Evolutionary conservation across 2,113 vertebrate genomes (phyloP).

Genomic region (Origma solitaria): DNA sequence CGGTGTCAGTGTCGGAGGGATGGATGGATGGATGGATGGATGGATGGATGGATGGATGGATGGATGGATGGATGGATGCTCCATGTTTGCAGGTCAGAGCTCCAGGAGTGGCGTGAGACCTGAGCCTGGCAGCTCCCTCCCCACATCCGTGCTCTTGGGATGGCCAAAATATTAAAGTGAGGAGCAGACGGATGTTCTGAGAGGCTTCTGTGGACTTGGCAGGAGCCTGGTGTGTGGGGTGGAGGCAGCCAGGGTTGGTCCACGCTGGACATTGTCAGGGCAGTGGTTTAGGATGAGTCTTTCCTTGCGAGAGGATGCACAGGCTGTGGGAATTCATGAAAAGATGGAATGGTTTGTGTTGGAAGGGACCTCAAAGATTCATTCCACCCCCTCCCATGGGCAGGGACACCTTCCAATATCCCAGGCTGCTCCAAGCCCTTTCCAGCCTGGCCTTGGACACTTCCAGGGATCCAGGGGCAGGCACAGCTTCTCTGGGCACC

Average conservation of each 20-base stretch:
- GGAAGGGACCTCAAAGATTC: background rate
- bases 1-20: fast-evolving
- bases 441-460: background rate
- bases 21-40: background rate
- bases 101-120: too few species aligned
- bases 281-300: background rate
- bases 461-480: background rate
- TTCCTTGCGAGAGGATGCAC: background rate
- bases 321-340: background rate
- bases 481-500: background rate
- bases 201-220: background rate
- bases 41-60: background rate
- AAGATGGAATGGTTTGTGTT: background rate
- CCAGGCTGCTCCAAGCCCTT: fast-evolving
- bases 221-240: background rate
- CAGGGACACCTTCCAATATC: background rate
- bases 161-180: background rate
- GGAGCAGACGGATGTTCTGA: background rate
- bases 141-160: fast-evolving
- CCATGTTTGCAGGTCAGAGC: background rate
- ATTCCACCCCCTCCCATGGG: background rate
- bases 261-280: fast-evolving
- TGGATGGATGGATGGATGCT: background rate
- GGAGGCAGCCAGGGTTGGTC: background rate
- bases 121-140: background rate